Evolutionary conservation across 2,113 vertebrate species (phyloP), one percentile per base, ranked within the genome.

Genomic region (Parus major): DNA sequence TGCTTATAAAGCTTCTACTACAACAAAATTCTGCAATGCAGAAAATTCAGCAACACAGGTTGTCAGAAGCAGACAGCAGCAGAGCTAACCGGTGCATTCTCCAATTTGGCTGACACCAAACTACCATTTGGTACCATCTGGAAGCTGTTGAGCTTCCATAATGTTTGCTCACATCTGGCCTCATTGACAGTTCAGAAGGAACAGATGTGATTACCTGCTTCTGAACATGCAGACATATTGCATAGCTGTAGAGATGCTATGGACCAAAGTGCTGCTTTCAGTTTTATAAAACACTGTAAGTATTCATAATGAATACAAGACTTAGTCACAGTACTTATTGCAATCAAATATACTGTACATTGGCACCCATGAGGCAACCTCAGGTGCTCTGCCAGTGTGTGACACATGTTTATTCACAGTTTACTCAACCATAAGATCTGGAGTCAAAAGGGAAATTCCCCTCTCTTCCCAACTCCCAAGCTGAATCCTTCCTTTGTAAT

Each of bases 161-260:
- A 14, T 41, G 12, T 81, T 77, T 59, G 42, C 9, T 82, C 57
- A 80, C 79, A 93, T 92, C 86, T 91, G 83, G 46, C 20, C 47
- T 81, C 72, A 88, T 52, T 63, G 68, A 59, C 64, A 86, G 47
- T 22, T 88, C 77, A 95, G 25, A 86, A 89, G 92, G 64, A 91
- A 55, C 68, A 91, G 80, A 77, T 88, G 76, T 66, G 88, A 77
- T 70, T 82, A 93, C 50, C 89, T 86, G 72, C 46, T 55, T 76
- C 82, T 90, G 71, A 88, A 46, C 21, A 77, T 33, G 60, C 0
- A 81, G 72, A 75, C 72, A 57, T 19, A 66, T 35, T 90, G 70
- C 31, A 63, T 2, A 86, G 77, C 15, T 84, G 44, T 60, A 86
- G 39, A 86, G 56, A 88, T 3, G 7, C 55, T 82, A 75, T 3